Evolutionary conservation across 2,797 vertebrate genomes (phyloP), one percentile per base, ranked within the genome.

Genomic region (Margarornis squamiger): DNA sequence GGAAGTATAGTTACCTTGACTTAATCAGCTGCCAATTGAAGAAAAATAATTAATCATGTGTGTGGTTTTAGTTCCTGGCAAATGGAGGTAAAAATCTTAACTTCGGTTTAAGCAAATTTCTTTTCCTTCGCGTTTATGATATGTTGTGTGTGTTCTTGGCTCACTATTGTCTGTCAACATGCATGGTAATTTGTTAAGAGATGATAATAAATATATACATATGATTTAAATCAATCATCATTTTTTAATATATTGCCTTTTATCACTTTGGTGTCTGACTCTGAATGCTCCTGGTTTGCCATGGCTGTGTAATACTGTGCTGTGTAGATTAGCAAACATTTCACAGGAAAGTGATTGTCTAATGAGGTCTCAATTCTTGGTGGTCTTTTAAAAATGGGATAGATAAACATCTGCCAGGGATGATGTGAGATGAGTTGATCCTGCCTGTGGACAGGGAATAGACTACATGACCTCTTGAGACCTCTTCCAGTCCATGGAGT

Each of bases 391-490:
- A 70, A 81, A 89, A 55, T 6, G 55, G 21, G 11, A 24, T 30
- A 70, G 80, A 86, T 75, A 89, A 93, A 91, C 78, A 95, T 94
- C 89, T 96, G 81, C 70, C 43, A 85, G 63, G 32, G 59, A 82
- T 86, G 86, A 85, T 2, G n/a, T 82, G 87, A 89, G 39, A 59
- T 19, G 46, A 92, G 21, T 29, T 79, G 74, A 79, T 87, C 29
- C 58, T 91, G 70, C 39, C 48, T 82, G 20, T 65, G 77, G 32
- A 55, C n/a, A 43, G 58, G 20, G 88, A 92, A 81, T 48, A n/a
- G n/a, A 65, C 27, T 66, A 62, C 54, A 41, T 52, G 71, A 73
- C 32, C 84, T 59, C 81, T 14, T 78, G 86, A 93, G 89, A 79
- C 24, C 16, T 72, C 48, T 91, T 90, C 43, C 57, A 82, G 71